Base-by-base conservation (phyloP, 2,113 vertebrate genomes). In the Mormyrus lacerda region DNA sequence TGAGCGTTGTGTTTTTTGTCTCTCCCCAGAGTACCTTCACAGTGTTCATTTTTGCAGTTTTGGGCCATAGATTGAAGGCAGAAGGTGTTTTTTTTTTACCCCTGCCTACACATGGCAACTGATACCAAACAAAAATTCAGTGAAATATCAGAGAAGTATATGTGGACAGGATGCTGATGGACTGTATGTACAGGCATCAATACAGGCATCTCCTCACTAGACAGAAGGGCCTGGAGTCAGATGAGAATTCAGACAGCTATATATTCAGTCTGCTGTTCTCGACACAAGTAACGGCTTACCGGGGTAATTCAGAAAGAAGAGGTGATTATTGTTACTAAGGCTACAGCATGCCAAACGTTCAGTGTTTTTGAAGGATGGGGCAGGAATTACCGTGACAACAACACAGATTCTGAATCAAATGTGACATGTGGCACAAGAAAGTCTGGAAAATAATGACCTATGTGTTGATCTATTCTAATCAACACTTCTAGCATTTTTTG, bases 281-380 rank as follows among this genome's bases (percentile, higher is more conserved):
- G 50, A 76, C 87, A 51, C 39, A 47, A 42, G 51, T 65, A 50
- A 88, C 86, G 61, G 44, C 69, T 53, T 79, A 35, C 44, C 50
- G 44, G 44, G 3, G 47, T 42, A 73, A 88, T 88, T 31, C 65
- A 88, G 4, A 17, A 65, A 27, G 65, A 79, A 31, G 24, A 76
- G 65, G 90, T 92, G 91, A 93, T 95, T 92, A 65, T 51, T 90
- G 93, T 93, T 93, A 90, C 94, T 93, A 93, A 90, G 92, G 92
- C 91, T 91, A 94, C 93, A 87, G 90, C 92, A 95, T 92, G 91
- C 90, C 44, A 88, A 89, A 42, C 85, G 51, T 89, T 58, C 85
- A 89, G 92, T 88, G 89, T 69, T 89, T 45, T 27, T 87, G 87
- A 91, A 91, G 90, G 92, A 91, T 84, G 24, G 15, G 51, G 91